Base-by-base conservation (phyloP, 2,888 invertebrate genomes). In the Mechanitis messenoides region DNA sequence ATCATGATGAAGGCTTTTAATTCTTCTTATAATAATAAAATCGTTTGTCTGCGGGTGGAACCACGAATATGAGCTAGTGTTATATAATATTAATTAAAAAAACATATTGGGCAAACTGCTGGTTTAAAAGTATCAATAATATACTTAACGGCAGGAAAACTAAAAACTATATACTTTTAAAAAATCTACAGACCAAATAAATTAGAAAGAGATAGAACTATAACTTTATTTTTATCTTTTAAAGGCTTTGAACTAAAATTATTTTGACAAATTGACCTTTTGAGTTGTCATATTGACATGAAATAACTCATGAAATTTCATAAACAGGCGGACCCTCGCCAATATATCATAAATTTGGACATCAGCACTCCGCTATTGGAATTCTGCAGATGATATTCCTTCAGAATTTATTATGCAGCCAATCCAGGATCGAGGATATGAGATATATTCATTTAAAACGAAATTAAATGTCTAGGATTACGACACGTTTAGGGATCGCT, bases 311-410 rank as follows among this genome's bases (percentile, higher is more conserved):
- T 87, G 85, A 85, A 85, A 88, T 86, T 80, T 86, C 81, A 87
- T 86, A 87, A 86, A 87, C 85, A 88, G 83, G 78, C 64, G 68
- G 70, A 76, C 74, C 76, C 75, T 69, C 74, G 75, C 74, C 69
- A 80, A 89, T 89, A 87, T 86, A 87, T 89, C 87, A 88, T 77
- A 72, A 76, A 79, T 85, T 82, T 81, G 83, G 86, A 86, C 87
- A 83, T 81, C 81, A 82, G 78, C 80, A 80, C 79, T 78, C 77
- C 74, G 74, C 78, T 83, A 85, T 86, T 87, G 81, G 81, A 83
- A 84, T 85, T 82, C 83, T 83, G 81, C 80, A 78, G 81, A 83
- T 83, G 82, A 82, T 81, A 76, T 83, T 81, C 78, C 76, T 77
- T 76, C 74, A 76, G 72, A 83, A 83, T 84, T 83, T 83, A 81